Base-by-base conservation (phyloP, 2,888 invertebrate species). In the Tethea ocularis region DNA sequence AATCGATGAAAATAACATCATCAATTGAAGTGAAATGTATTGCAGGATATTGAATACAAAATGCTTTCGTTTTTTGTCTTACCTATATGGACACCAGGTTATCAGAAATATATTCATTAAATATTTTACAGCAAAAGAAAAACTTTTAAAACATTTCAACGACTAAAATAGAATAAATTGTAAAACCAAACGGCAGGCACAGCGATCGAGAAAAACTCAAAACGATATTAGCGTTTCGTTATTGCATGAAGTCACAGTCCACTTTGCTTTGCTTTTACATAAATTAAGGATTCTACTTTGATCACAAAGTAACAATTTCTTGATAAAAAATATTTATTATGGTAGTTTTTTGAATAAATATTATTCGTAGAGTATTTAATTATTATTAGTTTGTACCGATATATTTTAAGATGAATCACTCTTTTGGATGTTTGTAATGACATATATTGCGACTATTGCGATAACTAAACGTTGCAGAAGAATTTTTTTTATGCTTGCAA, bases 141-240 rank as follows among this genome's bases (percentile, higher is more conserved):
- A 63, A 69, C 64, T 69, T 66, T 66, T 70, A 71, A 72, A 77
- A 72, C 74, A 74, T 77, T 70, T 72, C 60, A 68, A 68, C 67
- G 59, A 64, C 71, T 67, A 68, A 74, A 79, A 77, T 75, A 72
- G 70, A 66, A 75, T 67, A 77, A 76, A 73, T 75, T 74, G 67
- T 66, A 72, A 86, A 89, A 82, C 73, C 72, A 87, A 87, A 87
- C 81, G 86, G 83, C 80, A 83, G 80, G 85, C 77, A 86, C 85
- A 88, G 87, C 87, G 87, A 87, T 83, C 81, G 83, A 78, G 81
- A 83, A 86, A 78, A 90, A 89, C 86, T 89, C 84, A 88, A 89
- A 88, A 86, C 83, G 81, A 87, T 83, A 79, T 75, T 68, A 68
- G 69, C 84, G 87, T 87, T 87, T 80, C 64, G 81, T 80, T 83